Base-by-base conservation (phyloP, 92 coral and sea anemone genomes). In the Porites cylindrica region DNA sequence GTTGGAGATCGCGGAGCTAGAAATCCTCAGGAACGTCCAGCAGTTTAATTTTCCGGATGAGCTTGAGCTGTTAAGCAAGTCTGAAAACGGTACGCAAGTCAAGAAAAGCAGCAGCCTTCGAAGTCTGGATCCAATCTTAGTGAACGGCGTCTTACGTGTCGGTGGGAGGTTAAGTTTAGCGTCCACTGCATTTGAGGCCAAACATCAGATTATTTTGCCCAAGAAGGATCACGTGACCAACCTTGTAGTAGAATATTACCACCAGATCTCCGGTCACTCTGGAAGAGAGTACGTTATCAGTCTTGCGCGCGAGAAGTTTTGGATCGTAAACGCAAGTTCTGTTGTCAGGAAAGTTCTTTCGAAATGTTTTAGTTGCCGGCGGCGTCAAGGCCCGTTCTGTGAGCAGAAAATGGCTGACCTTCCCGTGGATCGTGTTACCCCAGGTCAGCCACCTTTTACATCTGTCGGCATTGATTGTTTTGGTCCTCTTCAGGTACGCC, bases 401-500 rank as follows among this genome's bases (percentile, higher is more conserved):
- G 72, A 86, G 70, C 90, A 86, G 70, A 78, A 78, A 54, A 80
- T 87, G 90, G 88, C 87, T 10, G 66, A 80, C 78, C 72, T 87
- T 17, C 90, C 87, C 5, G 53, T 6, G 38, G 87, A 78, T 20
- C 16, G 62, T 6, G 51, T 82, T 7, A 71, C 21, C 12, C 66
- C 80, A 2, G 81, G 71, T 19, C 26, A 53, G 59, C 74, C 75
- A n/a, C 90, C 90, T 10, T 79, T 86, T 51, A 56, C 85, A 8
- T 77, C 38, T 3, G 58, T 58, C 17, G 88, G 88, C 0, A 23
- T 77, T 23, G 86, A 77, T 24, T 61, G 88, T 24, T 84, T 53
- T 75, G 86, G 88, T 21, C 88, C 88, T 8, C 59, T 84, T 43
- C 76, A 71, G 13, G 76, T 71, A 18, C 17, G 16, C 17, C 53